Evolutionary conservation across 2,888 invertebrate genomes (phyloP), one percentile per base, ranked within the genome.

Genomic region (Limnephilus auricula): DNA sequence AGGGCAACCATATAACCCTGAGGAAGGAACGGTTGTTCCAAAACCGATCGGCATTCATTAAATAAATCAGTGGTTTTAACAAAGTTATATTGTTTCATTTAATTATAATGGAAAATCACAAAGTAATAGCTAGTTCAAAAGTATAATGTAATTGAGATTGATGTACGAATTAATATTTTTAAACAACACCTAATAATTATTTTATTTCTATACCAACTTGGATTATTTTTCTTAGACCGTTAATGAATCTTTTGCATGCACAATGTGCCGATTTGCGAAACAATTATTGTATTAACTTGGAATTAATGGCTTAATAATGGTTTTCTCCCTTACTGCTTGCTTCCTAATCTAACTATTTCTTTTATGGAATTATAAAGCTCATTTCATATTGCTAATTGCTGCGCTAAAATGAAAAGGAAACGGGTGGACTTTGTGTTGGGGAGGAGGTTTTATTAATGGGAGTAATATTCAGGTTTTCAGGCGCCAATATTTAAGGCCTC

Each of bases 301-400:
- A 65, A 65, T 25, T 65, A 65, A 65, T 65, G 65, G 18, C 50
- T 50, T 50, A 50, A 25, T 50, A 50, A 65, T 65, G 65, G 25
- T 65, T 65, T 65, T 65, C 25, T 25, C 65, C 9, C 9, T 25
- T 65, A 65, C 25, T n/a, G 25, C 65, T 65, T 25, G 65, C 25
- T 65, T 25, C 9, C 4, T 65, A 65, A 65, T n/a, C 65, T 65
- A 85, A 85, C 40, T 15, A 82, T 5, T 82, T 82, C 32, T 34
- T 82, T 25, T 32, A 32, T 34, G 34, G 34, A 82, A 82, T 82
- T 32, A 34, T 82, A 34, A 82, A 9, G 25, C 25, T 91, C 90
- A 92, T 92, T 92, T 93, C 90, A 92, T 93, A 92, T 87, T 88
- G 90, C 91, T 92, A 92, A 93, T 93, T 93, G 90, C 92, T 37